Evolutionary conservation across 2,797 vertebrate genomes (phyloP), one percentile per base, ranked within the genome.

Genomic region (Masticophis lateralis): DNA sequence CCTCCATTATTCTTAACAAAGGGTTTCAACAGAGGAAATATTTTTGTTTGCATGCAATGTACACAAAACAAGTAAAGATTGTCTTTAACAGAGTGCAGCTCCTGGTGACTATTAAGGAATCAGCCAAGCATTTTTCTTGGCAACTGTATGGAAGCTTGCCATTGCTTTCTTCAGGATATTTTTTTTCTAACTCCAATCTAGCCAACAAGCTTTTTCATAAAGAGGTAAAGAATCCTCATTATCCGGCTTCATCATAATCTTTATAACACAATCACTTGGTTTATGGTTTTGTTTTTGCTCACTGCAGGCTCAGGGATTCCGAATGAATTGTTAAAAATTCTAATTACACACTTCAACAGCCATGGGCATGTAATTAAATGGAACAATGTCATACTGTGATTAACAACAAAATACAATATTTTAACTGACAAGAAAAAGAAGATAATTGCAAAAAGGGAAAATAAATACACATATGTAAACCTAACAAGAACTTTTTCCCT

Each of bases 1-100:
- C 93, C 83, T 69, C 92, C 92, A 91, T 95, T 97, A 94, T 97
- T 97, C 96, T 97, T 95, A 95, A 94, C 96, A 83, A 97, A 96
- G 96, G 96, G 94, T 97, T 97, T 97, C 91, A 95, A 93, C 88
- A 91, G 93, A 95, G 95, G 95, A 96, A 97, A 97, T 97, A 96
- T 92, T 97, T 96, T 94, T 93, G 69, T 96, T 94, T 96, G 95
- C 92, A 93, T 61, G 95, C 92, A 96, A 95, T 95, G 94, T 97
- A 96, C 94, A 97, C 97, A 97, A 97, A 96, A 83, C 74, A 83
- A 83, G 22, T 47, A 47, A 83, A 83, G 43, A 47, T 47, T 47
- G 79, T 83, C 22, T 25, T 83, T 22, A 83, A 25, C 22, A 83
- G 37, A 79, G 20, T 25, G 20, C 22, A 47, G 79, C 20, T 83